Evolutionary conservation across 2,113 vertebrate species (phyloP).

Genomic region (Budorcas taxicolor): DNA sequence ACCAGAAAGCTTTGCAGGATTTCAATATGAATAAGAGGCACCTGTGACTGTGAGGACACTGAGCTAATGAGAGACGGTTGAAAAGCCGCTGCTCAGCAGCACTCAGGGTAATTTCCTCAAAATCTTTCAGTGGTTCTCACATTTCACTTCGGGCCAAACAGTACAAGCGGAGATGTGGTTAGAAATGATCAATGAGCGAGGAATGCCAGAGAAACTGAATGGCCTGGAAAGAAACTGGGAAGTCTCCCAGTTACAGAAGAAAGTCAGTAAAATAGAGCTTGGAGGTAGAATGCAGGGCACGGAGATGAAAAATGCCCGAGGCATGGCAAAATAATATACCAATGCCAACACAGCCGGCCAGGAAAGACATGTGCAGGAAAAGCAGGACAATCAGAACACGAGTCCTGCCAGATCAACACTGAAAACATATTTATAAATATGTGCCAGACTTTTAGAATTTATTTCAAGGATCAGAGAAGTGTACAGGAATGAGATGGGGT

Average conservation of each 20-base stretch:
- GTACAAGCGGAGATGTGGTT: constrained; percentile 41
- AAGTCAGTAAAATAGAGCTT: constrained; percentile 53
- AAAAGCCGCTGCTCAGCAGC: constrained; percentile 1
- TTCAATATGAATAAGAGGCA: constrained; percentile 37
- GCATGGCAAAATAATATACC: not conserved
- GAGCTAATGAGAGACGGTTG: not conserved
- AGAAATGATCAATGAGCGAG: constrained; percentile 58
- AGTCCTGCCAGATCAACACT: not conserved
- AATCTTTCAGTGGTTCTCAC: constrained; percentile 36
- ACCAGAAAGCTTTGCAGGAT: not conserved
- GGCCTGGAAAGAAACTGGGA: constrained; percentile 62
- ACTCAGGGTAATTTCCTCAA: constrained; percentile 42
- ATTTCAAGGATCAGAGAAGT: not conserved
- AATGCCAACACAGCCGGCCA: not conserved
- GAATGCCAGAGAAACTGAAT: constrained; percentile 63
- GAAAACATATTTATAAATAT: constrained; percentile 13
- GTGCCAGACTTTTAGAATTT: not conserved
- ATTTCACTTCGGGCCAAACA: constrained; percentile 33
- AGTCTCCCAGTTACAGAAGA: constrained; percentile 56
- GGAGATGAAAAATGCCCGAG: not conserved
- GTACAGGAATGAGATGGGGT: not conserved
- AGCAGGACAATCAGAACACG: not conserved
- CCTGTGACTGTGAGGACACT: constrained; percentile 10
- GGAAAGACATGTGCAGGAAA: constrained; percentile 41
- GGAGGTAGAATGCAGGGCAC: constrained; percentile 60